Percentiles rank a stretch among this genome's conserved stretches.
Conservation (phyloP, 2,888 invertebrate genomes). For the Cosmorhoe ocellata region DNA sequence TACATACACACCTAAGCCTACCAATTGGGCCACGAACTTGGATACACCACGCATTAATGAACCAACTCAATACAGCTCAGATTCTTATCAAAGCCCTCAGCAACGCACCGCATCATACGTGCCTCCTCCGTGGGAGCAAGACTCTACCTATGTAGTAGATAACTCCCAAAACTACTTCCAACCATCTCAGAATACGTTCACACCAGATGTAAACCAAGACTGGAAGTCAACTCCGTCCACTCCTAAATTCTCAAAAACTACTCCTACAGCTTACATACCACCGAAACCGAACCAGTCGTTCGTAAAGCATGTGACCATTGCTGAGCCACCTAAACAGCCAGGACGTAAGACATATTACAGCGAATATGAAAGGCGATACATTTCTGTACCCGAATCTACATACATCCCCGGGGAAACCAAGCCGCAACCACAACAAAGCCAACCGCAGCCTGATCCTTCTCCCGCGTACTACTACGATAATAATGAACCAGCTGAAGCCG, state of each 20-base stretch:
- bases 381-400: slow-evolving; percentile 72
- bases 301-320: slow-evolving; percentile 55
- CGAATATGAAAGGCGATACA: slow-evolving; percentile 76
- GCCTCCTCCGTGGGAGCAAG: slow-evolving; percentile 78
- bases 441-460: slow-evolving; percentile 72
- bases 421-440: slow-evolving; percentile 62
- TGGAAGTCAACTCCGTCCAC: slow-evolving; percentile 59
- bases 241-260: slow-evolving; percentile 61
- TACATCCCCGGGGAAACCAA: slow-evolving; percentile 72
- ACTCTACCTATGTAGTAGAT: slow-evolving; percentile 59
- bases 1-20: slow-evolving; percentile 60
- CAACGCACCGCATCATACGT: slow-evolving; percentile 69
- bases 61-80: slow-evolving; percentile 57
- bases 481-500: slow-evolving; percentile 63
- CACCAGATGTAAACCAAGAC: slow-evolving; percentile 41
- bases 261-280: slow-evolving; percentile 69
- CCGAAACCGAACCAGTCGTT: slow-evolving; percentile 78
- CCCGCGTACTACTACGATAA: slow-evolving; percentile 75
- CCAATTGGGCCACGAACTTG: slow-evolving; percentile 61
- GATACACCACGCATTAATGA: slow-evolving; percentile 40
- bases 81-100: slow-evolving; percentile 62
- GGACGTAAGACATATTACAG: slow-evolving; percentile 77
- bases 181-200: slow-evolving; percentile 48
- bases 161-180: slow-evolving; percentile 60
- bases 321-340: slow-evolving; percentile 56